These are phyloP conservation scores for Brachionus calyciflorus DNA, from an alignment of 1,140 invertebrate species.

Conservation along the genomic window DNA sequence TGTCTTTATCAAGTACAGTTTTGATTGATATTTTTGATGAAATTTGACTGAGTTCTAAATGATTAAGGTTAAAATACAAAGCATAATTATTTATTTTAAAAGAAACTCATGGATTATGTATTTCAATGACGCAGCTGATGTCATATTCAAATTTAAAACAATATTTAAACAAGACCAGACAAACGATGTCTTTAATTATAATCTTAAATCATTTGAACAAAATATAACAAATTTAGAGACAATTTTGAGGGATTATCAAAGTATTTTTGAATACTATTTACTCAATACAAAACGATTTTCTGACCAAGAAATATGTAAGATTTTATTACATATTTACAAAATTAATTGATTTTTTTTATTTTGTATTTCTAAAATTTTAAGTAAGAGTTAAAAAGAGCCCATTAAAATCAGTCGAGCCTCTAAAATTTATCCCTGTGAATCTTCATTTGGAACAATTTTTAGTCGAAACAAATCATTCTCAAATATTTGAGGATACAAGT, in stretches of 20 bases:
- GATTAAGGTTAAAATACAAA: neutral
- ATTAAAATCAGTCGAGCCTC: constrained; percentile 26
- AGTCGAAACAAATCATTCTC: constrained; percentile 19
- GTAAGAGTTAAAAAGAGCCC: constrained; percentile 33
- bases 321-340: neutral
- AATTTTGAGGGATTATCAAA: neutral
- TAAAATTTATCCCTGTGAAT: constrained; percentile 43
- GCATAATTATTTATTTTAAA: neutral
- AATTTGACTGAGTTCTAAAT: no score
- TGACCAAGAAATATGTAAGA: neutral
- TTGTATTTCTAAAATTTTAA: neutral
- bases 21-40: no score
- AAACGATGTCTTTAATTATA: neutral
- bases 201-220: neutral
- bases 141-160: neutral
- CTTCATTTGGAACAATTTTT: constrained; percentile 42
- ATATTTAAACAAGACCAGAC: neutral
- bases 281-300: neutral
- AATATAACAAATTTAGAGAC: neutral
- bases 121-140: constrained; percentile 7
- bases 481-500: constrained; percentile 6
- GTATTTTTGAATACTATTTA: constrained; percentile 39
- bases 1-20: no score
- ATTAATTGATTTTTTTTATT: neutral
- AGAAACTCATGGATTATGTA: constrained; percentile 35